Evolutionary conservation across 2,797 vertebrate genomes (phyloP).

Genomic region (Scyliorhinus canicula): DNA sequence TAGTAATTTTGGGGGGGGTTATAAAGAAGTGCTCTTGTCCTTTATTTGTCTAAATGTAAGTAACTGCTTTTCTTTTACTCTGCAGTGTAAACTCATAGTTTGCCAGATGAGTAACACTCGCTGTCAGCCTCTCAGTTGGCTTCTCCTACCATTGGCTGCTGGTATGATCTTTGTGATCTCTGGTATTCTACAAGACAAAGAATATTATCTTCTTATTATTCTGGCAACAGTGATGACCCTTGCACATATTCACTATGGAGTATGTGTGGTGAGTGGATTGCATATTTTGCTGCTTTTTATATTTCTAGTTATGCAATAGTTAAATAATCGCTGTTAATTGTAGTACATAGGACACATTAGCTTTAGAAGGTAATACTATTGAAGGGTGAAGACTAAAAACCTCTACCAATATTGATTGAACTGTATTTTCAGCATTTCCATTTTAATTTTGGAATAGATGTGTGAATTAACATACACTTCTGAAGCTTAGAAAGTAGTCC

Average conservation of each 20-base stretch:
- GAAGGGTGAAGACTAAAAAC: neutral
- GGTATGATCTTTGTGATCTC: slow-evolving; percentile 63
- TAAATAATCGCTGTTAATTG: neutral
- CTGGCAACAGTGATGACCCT: slow-evolving; percentile 69
- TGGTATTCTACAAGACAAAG: slow-evolving; percentile 50
- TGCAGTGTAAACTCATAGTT: slow-evolving; percentile 90
- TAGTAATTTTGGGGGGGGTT: neutral
- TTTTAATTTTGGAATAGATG: neutral
- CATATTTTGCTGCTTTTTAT: neutral
- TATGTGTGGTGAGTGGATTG: slow-evolving; percentile 79
- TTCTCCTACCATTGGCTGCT: slow-evolving; percentile 73
- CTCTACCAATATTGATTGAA: neutral
- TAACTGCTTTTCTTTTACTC: neutral
- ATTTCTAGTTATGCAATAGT: neutral
- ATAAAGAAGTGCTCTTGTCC: neutral
- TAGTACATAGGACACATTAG: neutral
- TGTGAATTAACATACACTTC: no score
- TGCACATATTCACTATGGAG: slow-evolving; percentile 86
- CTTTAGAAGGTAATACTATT: neutral
- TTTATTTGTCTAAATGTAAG: neutral
- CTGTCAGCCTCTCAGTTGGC: slow-evolving; percentile 79
- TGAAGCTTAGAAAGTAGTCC: neutral
- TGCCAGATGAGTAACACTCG: slow-evolving; percentile 96
- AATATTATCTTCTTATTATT: slow-evolving; percentile 67
- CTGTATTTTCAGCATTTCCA: neutral